Percentiles rank a stretch among this genome's conserved stretches.
These are phyloP conservation scores for Heterodera schachtii DNA, from an alignment of 1,140 invertebrate genomes.

Conservation along the genomic window DNA sequence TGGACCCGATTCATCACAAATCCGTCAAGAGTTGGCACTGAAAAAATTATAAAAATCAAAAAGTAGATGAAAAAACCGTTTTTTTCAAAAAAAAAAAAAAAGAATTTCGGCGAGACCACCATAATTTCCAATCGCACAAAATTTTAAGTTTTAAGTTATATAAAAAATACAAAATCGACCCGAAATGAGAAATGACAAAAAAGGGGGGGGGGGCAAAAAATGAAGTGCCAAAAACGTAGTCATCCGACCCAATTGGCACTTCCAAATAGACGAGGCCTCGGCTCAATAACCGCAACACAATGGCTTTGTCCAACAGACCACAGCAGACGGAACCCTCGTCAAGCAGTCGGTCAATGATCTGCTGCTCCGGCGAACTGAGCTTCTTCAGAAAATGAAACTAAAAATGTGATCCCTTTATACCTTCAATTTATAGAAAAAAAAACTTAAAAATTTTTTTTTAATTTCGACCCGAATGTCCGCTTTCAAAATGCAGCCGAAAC, in stretches of 20 bases:
- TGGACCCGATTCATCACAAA: constrained; percentile 95
- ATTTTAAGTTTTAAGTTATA: too few relatives aligned
- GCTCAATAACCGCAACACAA: constrained; percentile 69
- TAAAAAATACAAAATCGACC: constrained; percentile 17
- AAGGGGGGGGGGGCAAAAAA: too few relatives aligned
- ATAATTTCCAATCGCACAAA: too few relatives aligned
- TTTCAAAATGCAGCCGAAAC: constrained; percentile 78
- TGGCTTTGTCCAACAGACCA: constrained; percentile 77
- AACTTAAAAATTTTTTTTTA: too few relatives aligned
- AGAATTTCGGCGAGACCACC: too few relatives aligned
- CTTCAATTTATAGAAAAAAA: too few relatives aligned
- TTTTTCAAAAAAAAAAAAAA: too few relatives aligned
- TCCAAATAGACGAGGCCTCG: constrained; percentile 89
- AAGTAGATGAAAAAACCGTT: background rate
- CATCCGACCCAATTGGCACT: constrained; percentile 78
- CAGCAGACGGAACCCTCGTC: constrained; percentile 78
- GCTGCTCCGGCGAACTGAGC: constrained; percentile 72
- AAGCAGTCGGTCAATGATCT: constrained; percentile 82
- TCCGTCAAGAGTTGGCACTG: constrained; percentile 85
- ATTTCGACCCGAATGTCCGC: constrained; percentile 85
- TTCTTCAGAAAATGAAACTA: constrained; percentile 61
- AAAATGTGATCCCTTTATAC: constrained; percentile 23
- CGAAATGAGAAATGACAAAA: too few relatives aligned
- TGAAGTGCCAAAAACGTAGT: constrained; percentile 78
- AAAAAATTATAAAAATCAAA: constrained; percentile 39